Base-by-base conservation (phyloP, 1,140 invertebrate species). In the Drosophila setifemur region DNA sequence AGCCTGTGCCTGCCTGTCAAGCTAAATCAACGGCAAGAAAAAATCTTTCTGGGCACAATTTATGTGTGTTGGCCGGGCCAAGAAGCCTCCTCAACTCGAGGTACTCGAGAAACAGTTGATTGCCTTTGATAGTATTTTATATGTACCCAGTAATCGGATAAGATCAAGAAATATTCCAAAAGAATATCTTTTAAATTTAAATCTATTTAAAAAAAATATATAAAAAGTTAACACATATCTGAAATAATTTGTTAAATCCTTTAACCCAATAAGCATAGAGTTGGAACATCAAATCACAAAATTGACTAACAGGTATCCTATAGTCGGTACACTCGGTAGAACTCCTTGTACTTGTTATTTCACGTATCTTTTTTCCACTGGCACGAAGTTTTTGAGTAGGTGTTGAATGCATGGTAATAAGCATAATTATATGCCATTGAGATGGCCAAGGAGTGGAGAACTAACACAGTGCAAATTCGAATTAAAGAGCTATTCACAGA, bases 401-500 rank as follows among this genome's bases (percentile, higher is more conserved):
- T 86, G 81, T 86, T 86, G 81, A 86, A 86, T 86, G 63, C 49
- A 37, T 76, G 63, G 71, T 81, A 86, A 86, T 81, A 79, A 76
- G 72, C 81, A 55, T 63, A 81, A 86, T 82, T 82, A 82, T 79
- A 70, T 55, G 55, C 71, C 61, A 82, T 82, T 82, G 77, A 82
- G 73, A 67, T 66, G 58, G 18, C 7, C 5, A 66, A 49, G 72
- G 70, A 58, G 77, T 85, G 76, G 75, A 11, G 25, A 16, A 7
- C 48, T 23, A 7, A 25, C 35, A 33, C 18, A 25, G 29, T 12
- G 12, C 16, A 28, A 14, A 37, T 7, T 35, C 25, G 26, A 40
- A 47, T 69, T 55, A 39, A 55, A 29, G 28, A 28, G 31, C 26
- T 28, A 35, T 42, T 43, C 52, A 48, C 16, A 25, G 19, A 8